A percentile compares a stretch with the other conserved stretches of the same genome.
phyloP scores from a whole-genome alignment of 2,888 invertebrate genomes.

The Luperina testacea region DNA sequence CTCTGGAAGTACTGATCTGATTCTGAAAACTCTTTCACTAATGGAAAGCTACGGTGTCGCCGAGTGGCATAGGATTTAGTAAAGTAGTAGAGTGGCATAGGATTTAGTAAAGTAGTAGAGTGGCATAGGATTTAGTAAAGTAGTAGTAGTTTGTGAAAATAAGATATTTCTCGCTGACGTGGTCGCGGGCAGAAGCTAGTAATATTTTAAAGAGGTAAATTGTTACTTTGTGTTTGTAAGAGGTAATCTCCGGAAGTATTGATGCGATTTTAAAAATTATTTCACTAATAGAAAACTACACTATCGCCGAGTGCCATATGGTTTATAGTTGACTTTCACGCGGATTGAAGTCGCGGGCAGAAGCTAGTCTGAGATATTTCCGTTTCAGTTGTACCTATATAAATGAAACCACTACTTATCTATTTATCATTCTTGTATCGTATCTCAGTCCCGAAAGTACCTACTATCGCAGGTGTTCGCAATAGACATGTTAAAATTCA shows the following conservation, averaged over 20 bases:
- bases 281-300: not conserved
- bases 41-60: not conserved
- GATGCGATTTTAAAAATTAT: not conserved
- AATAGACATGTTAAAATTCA: slow-evolving; percentile 5
- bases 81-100: no score
- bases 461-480: not conserved
- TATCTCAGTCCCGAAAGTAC: not conserved
- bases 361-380: not conserved
- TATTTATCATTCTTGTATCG: not conserved
- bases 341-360: not conserved
- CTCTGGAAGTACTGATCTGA: not conserved
- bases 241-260: no score
- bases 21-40: no score
- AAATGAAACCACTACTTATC: not conserved
- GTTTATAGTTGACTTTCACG: not conserved
- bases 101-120: no score
- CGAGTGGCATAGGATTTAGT: no score
- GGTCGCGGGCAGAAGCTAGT: no score
- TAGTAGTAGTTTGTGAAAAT: no score
- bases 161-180: no score
- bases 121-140: no score
- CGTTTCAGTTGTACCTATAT: not conserved
- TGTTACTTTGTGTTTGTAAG: not conserved
- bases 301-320: not conserved
- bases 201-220: no score